Conservation (phyloP, 2,113 vertebrate species). For the human region DNA sequence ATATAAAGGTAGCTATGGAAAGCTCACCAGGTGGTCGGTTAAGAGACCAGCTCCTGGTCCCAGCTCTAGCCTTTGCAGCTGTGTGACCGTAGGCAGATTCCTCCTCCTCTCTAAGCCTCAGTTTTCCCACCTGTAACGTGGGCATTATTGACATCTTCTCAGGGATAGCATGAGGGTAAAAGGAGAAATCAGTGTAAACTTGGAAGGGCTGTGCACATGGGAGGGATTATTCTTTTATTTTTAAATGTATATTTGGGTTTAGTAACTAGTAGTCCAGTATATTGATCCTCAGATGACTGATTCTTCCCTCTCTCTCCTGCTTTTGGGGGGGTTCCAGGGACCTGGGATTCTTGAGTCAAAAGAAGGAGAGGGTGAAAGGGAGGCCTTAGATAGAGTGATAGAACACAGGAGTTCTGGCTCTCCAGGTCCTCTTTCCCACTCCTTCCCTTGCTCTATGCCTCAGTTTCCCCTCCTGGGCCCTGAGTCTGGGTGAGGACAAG, state of each 20-base stretch:
- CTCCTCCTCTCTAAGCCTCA: not conserved
- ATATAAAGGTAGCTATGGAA: not conserved
- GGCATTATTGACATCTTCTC: not conserved
- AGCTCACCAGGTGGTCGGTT: not conserved
- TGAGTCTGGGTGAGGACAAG: not conserved
- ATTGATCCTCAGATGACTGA: not conserved
- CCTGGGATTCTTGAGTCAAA: not conserved
- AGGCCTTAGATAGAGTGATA: not conserved
- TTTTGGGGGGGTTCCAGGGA: not conserved
- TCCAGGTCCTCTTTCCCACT: not conserved
- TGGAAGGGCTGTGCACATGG: not conserved
- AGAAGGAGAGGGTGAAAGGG: not conserved
- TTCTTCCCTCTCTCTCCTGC: not conserved
- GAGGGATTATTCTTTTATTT: not conserved
- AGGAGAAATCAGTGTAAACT: not conserved
- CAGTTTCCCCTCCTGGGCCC: not conserved
- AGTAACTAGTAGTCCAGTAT: not conserved
- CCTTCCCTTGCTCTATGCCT: not conserved
- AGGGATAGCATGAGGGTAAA: not conserved
- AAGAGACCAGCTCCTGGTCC: not conserved
- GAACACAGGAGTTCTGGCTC: not conserved
- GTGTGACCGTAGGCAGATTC: not conserved
- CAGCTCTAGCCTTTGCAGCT: not conserved
- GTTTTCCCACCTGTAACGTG: not conserved
- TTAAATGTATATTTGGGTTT: not conserved